Evolutionary conservation across 2,888 invertebrate species (phyloP), one percentile per base, ranked within the genome.

Genomic region (Hetaerina titia): DNA sequence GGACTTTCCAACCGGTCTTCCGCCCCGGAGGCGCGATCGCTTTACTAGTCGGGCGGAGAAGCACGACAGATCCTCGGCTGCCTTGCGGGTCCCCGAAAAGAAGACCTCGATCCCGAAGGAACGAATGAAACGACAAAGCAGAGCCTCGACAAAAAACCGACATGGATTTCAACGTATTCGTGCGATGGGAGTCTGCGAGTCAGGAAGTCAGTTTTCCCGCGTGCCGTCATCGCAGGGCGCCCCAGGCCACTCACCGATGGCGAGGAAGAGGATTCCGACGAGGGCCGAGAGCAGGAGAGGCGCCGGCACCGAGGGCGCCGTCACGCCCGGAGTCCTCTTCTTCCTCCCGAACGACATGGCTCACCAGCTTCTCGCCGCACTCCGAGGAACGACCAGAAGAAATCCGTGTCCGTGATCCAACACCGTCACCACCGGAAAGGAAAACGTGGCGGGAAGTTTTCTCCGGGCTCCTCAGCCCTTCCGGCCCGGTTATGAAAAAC

Each of bases 191-290:
- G 31, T 87, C 17, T 17, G 2, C 45, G 89, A 22, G 56, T 13
- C 56, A 56, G 56, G 22, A 17, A 58, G 15, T 13, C 11, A 8
- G n/a, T 17, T 19, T 56, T 11, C 7, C n/a, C n/a, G 15, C 57
- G 63, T 15, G 63, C 31, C 5, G 15, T 31, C 90, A 25, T 58
- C 60, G 6, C 4, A n/a, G 58, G 58, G n/a, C n/a, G n/a, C n/a
- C n/a, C n/a, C n/a, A n/a, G n/a, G 45, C 45, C 45, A 92, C 92
- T 92, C 92, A 92, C 92, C 92, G 69, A 92, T 64, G 56, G 92
- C 92, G 31, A 92, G 69, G 92, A 92, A 69, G 25, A 92, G 92
- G 69, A 92, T 31, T 9, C 69, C 92, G 64, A 69, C 74, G 92
- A 74, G n/a, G 1, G 92, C 92, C n/a, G 92, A 69, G n/a, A 92